phyloP scores from a whole-genome alignment of 2,797 vertebrate genomes.

The Sebastes matsubarae region DNA sequence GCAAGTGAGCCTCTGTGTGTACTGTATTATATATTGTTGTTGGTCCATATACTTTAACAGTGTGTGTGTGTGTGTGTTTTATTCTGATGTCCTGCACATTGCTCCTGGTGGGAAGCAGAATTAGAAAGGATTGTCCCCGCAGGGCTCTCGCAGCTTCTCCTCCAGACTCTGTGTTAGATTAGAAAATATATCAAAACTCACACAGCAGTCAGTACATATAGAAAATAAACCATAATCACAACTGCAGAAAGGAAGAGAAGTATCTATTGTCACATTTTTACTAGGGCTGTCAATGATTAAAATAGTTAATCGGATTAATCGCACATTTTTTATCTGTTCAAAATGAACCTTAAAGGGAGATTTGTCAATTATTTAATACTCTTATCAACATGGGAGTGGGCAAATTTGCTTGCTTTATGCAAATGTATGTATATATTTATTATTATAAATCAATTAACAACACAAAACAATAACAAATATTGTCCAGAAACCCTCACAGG shows the following conservation, averaged over 20 bases:
- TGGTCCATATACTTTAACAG: slow-evolving; percentile 7
- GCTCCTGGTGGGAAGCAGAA: slow-evolving; percentile 22
- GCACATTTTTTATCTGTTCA: too few relatives aligned
- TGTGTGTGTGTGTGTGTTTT: slow-evolving; percentile 2
- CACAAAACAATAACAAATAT: too few relatives aligned
- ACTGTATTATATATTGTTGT: slow-evolving; percentile 17
- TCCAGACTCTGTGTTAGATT: not conserved
- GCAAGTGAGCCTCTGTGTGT: slow-evolving; percentile 9
- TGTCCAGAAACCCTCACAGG: too few relatives aligned
- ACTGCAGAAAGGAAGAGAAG: not conserved
- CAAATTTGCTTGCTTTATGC: too few relatives aligned
- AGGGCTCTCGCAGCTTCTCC: not conserved
- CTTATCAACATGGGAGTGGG: too few relatives aligned
- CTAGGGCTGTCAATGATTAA: too few relatives aligned
- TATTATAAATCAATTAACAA: too few relatives aligned
- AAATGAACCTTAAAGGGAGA: too few relatives aligned
- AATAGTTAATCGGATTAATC: too few relatives aligned
- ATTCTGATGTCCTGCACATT: slow-evolving; percentile 17
- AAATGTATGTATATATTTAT: too few relatives aligned
- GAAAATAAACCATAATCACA: slow-evolving; percentile 3
- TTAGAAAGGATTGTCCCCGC: slow-evolving; percentile 16
- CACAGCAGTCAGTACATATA: not conserved
- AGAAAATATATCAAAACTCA: not conserved
- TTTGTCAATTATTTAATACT: too few relatives aligned
- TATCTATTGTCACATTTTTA: not conserved